A percentile compares a stretch with the other conserved stretches of the same genome.
Evolutionary conservation across 2,113 vertebrate species (phyloP).

Genomic region (Scomber japonicus): DNA sequence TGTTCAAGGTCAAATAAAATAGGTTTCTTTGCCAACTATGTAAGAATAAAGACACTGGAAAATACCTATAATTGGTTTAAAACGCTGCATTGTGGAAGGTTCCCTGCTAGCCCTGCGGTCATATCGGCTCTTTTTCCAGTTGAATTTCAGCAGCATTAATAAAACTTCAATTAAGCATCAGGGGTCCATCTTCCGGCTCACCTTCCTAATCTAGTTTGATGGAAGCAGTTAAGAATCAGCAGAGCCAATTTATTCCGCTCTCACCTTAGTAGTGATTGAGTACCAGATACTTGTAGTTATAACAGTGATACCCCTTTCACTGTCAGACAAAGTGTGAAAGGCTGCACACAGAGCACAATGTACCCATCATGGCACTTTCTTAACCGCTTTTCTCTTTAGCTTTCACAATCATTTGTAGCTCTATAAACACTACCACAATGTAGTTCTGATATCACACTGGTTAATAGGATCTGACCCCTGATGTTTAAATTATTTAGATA

Average conservation of each 20-base stretch:
- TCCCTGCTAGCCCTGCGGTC: conserved; percentile 75
- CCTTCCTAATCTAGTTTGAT: conserved; percentile 78
- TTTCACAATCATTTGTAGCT: conserved; percentile 55
- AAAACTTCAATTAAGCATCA: conserved; percentile 85
- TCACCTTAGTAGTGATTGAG: conserved; percentile 45
- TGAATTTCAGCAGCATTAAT: conserved; percentile 82
- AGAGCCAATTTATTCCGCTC: conserved; percentile 63
- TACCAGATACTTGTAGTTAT: conserved; percentile 50
- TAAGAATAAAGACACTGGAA: conserved; percentile 77
- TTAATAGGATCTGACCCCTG: conserved; percentile 79
- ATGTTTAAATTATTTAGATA: conserved; percentile 82
- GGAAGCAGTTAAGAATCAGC: conserved; percentile 72
- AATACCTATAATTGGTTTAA: conserved; percentile 85
- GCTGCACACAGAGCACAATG: not conserved
- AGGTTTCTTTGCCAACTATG: conserved; percentile 73
- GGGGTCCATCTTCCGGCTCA: conserved; percentile 74
- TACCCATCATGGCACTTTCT: conserved; percentile 31
- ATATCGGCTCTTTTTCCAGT: conserved; percentile 72
- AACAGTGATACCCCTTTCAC: conserved; percentile 33
- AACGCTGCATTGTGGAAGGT: conserved; percentile 74
- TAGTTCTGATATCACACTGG: conserved; percentile 68
- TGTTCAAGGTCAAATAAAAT: conserved; percentile 85
- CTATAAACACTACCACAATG: conserved; percentile 65
- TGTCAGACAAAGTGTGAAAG: conserved; percentile 26
- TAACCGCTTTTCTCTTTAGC: conserved; percentile 42